Base-by-base conservation (phyloP, 2,888 invertebrate species). In the Oligia strigilis region DNA sequence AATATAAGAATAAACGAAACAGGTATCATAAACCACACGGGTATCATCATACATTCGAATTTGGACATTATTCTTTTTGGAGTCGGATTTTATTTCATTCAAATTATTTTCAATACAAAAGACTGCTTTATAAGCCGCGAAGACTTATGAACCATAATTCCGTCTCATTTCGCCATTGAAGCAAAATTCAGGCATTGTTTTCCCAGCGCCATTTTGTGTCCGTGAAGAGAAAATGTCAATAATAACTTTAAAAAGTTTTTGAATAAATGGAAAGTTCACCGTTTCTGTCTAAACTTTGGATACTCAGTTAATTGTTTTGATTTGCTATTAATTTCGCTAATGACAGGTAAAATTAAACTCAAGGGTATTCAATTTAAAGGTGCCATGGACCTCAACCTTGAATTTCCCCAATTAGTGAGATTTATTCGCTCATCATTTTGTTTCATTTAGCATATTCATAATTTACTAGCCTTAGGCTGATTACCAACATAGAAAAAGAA, bases 181-280 rank as follows among this genome's bases (percentile, higher is more conserved):
- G 75, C 77, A 75, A 89, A 88, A 86, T 84, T 78, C 84, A 75
- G 77, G 83, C 86, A 89, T 90, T 91, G 89, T 92, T 91, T 87
- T 84, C 79, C 76, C 74, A 73, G 74, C 81, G 62, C 83, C 80
- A 87, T 87, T 89, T 85, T 85, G 78, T 80, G 78, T 81, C 76
- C 81, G 72, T 85, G 83, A 89, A 88, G 86, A 88, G 81, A 80
- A 85, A 88, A 87, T 73, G 84, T 90, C 88, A 90, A 90, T 85
- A 86, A 85, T 80, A 70, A 86, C 81, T 84, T 77, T n/a, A 74
- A 49, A 67, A 83, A 87, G 84, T 87, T 82, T 80, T 80, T 85
- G 85, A 87, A 88, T 85, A 76, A 81, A 80, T 77, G 69, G 70
- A 81, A 82, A 83, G 78, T 83, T 85, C 65, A 52, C 52, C 55